Base-by-base conservation (phyloP, 2,797 vertebrate species). In the Esox lucius region DNA sequence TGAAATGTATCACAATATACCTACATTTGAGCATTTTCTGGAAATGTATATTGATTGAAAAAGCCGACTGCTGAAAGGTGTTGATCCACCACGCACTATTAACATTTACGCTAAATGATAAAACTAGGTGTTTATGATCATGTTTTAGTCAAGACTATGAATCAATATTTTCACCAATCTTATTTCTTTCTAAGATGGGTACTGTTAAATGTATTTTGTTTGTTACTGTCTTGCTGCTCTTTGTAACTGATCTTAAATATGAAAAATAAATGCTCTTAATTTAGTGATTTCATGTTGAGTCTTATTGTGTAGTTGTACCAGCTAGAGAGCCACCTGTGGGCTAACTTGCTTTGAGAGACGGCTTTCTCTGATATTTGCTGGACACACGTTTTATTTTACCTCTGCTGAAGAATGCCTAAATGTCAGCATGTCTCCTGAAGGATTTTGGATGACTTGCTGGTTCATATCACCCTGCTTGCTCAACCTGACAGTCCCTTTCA, bases 231-330 rank as follows among this genome's bases (percentile, higher is more conserved):
- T 65, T 71, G 53, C 61, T 66, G 46, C 59, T 72, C 31, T 68
- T 8, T 68, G 24, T 68, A 22, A 16, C 11, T 59, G 5, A 33
- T n/a, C 70, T 17, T 53, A 62, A 70, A 70, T 17, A 64, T 68
- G 46, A 56, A 79, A 65, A 79, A 79, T 79, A 79, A 79, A 79
- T 73, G 66, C 69, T 69, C 8, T 70, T 65, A 56, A 65, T 74
- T 65, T 64, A 76, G 68, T 33, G 13, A 11, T 24, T 19, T 42
- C 26, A 71, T 71, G 17, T 9, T n/a, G 24, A 33, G 9, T 42
- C n/a, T 72, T 62, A 24, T 59, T 19, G 4, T 64, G 5, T 15
- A 65, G 7, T 46, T 73, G 28, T 65, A 42, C 5, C 35, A 16
- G 24, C 42, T 42, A 26, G n/a, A 48, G 42, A 48, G 24, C 22